phyloP scores from a whole-genome alignment of 2,797 vertebrate genomes.

The Pterois miles region DNA sequence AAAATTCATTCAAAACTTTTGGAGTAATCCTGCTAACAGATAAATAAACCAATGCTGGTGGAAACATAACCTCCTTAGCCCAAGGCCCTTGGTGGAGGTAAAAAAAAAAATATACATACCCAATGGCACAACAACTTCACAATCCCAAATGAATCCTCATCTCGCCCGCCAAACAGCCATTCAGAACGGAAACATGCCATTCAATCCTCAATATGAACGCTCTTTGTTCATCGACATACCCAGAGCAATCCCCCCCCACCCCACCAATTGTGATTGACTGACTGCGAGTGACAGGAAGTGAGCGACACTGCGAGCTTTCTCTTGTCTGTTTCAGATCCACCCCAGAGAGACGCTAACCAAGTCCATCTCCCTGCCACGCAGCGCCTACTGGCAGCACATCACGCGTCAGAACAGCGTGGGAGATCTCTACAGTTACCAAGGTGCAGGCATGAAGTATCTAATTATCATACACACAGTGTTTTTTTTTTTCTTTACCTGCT shows the following conservation, averaged over 20 bases:
- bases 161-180: slow-evolving; percentile 16
- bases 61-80: no score
- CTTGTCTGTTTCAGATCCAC: slow-evolving; percentile 87
- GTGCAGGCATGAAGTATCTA: slow-evolving; percentile 78
- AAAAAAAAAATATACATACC: slow-evolving; percentile 4
- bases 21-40: no score
- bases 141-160: slow-evolving; percentile 31
- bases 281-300: slow-evolving; percentile 15
- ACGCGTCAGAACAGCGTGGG: slow-evolving; percentile 96
- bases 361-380: slow-evolving; percentile 96
- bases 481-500: slow-evolving; percentile 28
- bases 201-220: slow-evolving; percentile 5
- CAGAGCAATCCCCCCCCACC: slow-evolving; percentile 16
- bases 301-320: slow-evolving; percentile 14
- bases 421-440: slow-evolving; percentile 98
- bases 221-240: slow-evolving; percentile 38
- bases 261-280: slow-evolving; percentile 43
- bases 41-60: no score
- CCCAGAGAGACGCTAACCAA: slow-evolving; percentile 93
- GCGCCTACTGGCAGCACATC: slow-evolving; percentile 99
- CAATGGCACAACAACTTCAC: not conserved
- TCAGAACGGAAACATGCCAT: slow-evolving; percentile 22
- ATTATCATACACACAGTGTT: slow-evolving; percentile 38
- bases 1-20: no score
- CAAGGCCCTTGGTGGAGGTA: no score